Evolutionary conservation across 2,113 vertebrate genomes (phyloP), one percentile per base, ranked within the genome.

Genomic region (Melanerpes aurifrons): DNA sequence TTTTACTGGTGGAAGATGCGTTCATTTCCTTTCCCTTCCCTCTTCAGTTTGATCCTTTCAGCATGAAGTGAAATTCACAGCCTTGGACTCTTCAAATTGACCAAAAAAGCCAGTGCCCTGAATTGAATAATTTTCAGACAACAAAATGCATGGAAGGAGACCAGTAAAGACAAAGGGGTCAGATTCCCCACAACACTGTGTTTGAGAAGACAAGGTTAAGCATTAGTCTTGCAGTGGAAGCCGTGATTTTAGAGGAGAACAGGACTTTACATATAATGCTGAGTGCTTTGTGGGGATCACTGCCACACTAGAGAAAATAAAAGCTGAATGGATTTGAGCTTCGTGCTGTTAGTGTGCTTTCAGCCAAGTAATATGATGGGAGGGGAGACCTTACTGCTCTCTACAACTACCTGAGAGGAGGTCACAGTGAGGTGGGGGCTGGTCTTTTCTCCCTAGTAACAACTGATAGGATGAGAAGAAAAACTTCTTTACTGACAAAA

Each of bases 121-220:
- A 28, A 50, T 0, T 35, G 54, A 57, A 48, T 68, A 59, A 56
- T 26, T 77, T 86, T 26, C 40, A 64, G 32, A 45, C 16, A 81
- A 40, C 10, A 24, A n/a, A 73, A 80, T 70, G 12, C 5, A 0
- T 54, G 17, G 3, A 0, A 2, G 17, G 25, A 72, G 17, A 26
- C 10, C 58, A 50, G 58, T 69, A 73, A 69, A 81, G n/a, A 19
- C 24, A 53, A 45, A 31, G 35, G 16, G 12, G 14, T 66, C n/a
- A 40, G 31, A 20, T 54, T 79, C 25, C 47, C 28, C 29, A 25
- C 15, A 70, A 1, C 14, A 2, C 0, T 70, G 4, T 53, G 12
- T 47, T 13, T 68, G 29, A 59, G 14, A 71, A 79, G 50, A 50
- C 1, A 0, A 31, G 32, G 29, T 53, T 50, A 61, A n/a, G 10